These are phyloP conservation scores for Tachysurus fulvidraco DNA, from an alignment of 2,113 vertebrate species.

Conservation along the genomic window DNA sequence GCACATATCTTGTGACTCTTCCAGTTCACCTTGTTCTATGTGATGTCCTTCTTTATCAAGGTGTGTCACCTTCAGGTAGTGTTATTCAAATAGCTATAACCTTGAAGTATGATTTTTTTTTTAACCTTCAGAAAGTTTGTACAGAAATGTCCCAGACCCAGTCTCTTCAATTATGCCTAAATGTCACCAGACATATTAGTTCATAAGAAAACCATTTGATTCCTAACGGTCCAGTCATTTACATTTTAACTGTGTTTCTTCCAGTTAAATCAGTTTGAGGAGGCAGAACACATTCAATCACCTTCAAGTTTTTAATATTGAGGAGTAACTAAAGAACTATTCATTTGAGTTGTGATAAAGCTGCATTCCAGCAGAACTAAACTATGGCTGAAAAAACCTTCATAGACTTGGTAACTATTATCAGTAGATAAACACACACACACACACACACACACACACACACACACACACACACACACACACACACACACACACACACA, in stretches of 20 bases:
- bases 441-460: neutral
- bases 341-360: neutral
- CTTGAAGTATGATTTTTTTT: neutral
- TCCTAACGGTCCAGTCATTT: neutral
- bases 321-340: neutral
- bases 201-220: neutral
- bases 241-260: neutral
- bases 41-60: neutral
- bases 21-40: neutral
- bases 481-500: neutral
- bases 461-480: neutral
- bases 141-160: neutral
- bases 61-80: neutral
- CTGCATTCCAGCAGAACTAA: neutral
- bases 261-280: no score
- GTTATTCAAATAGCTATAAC: neutral
- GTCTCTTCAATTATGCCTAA: neutral
- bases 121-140: neutral
- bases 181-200: neutral
- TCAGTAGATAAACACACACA: neutral
- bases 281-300: neutral
- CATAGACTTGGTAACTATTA: neutral
- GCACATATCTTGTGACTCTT: constrained; percentile 43
- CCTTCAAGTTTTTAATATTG: neutral
- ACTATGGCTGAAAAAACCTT: neutral